Evolutionary conservation across 2,797 vertebrate genomes (phyloP).

Genomic region (Coccyzus lansbergi): DNA sequence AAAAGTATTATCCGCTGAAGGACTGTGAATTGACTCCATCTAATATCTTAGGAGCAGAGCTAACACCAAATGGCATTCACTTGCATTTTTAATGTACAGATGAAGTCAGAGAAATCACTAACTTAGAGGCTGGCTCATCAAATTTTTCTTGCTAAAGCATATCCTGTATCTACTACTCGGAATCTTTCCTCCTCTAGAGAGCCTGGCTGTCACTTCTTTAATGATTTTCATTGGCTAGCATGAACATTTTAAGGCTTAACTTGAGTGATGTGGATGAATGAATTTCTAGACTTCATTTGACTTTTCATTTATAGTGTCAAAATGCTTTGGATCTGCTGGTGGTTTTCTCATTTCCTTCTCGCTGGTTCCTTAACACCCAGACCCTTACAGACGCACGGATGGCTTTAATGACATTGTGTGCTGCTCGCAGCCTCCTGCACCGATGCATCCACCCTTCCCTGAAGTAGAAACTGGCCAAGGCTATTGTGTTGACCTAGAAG

Average conservation of each 20-base stretch:
- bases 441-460: neutral
- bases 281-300: constrained; percentile 12
- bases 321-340: neutral
- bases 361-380: neutral
- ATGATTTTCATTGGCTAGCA: constrained; percentile 39
- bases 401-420: neutral
- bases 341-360: neutral
- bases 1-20: constrained; percentile 60
- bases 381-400: neutral
- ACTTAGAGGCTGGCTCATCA: constrained; percentile 15
- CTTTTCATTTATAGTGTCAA: constrained; percentile 26
- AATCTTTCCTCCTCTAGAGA: constrained; percentile 27
- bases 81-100: constrained; percentile 70
- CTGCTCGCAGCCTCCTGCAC: neutral
- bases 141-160: constrained; percentile 52
- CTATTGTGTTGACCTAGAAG: neutral
- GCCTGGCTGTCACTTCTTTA: constrained; percentile 30
- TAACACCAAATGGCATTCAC: constrained; percentile 64
- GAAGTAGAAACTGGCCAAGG: neutral
- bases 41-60: constrained; percentile 56
- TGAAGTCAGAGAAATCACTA: constrained; percentile 64
- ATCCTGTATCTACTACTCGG: neutral
- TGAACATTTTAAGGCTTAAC: constrained; percentile 29
- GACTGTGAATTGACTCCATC: constrained; percentile 66
- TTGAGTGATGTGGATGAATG: constrained; percentile 48